Conservation (phyloP, 2,888 invertebrate species). For the Branchipolynoe longqiensis region DNA sequence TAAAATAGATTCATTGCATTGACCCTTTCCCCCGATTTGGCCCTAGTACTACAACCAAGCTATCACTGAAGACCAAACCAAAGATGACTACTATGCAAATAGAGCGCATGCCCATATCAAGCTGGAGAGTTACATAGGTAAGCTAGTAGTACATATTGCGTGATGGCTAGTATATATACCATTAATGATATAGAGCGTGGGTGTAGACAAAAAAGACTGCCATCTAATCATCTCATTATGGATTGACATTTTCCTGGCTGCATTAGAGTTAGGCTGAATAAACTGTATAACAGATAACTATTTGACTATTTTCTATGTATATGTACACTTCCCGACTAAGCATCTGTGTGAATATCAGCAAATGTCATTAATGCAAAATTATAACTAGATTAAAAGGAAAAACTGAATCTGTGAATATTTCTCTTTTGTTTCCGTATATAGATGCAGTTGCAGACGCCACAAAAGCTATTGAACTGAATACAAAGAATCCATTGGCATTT, state of each 20-base stretch:
- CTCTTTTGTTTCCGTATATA: constrained; percentile 57
- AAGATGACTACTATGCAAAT: constrained; percentile 74
- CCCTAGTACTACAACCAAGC: constrained; percentile 73
- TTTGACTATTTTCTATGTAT: too few relatives aligned
- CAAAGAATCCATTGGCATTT: constrained; percentile 74
- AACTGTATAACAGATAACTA: too few relatives aligned
- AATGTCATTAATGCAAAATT: too few relatives aligned
- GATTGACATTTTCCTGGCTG: too few relatives aligned
- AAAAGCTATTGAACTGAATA: constrained; percentile 72
- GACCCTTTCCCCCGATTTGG: background rate
- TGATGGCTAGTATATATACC: too few relatives aligned
- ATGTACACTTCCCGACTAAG: too few relatives aligned
- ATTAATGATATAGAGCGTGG: too few relatives aligned
- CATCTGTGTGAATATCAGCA: too few relatives aligned
- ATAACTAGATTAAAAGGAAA: background rate
- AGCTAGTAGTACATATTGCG: background rate
- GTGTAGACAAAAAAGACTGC: too few relatives aligned
- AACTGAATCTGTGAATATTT: background rate
- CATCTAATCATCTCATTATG: too few relatives aligned
- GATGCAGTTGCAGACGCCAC: constrained; percentile 74
- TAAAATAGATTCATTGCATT: background rate
- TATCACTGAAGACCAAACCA: constrained; percentile 69
- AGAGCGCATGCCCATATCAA: constrained; percentile 76
- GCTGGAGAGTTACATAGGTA: constrained; percentile 74
- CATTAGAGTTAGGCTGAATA: too few relatives aligned